These are phyloP conservation scores for Megamerina dolium DNA, from an alignment of 2,888 invertebrate genomes.

Conservation along the genomic window DNA sequence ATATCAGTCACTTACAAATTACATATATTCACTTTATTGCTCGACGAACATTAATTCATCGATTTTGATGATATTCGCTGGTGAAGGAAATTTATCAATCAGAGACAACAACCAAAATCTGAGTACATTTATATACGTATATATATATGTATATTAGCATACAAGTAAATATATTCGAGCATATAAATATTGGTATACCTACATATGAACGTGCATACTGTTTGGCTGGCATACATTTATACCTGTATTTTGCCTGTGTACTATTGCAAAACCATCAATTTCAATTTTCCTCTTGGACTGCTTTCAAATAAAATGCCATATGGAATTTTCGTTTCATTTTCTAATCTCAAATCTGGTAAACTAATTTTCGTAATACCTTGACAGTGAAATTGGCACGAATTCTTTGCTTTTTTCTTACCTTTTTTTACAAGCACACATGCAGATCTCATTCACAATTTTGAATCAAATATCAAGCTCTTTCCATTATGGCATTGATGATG, in stretches of 20 bases:
- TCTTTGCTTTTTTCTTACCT: constrained; percentile 5
- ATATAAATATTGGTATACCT: too few species aligned
- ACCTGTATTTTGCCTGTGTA: background rate
- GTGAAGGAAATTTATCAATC: too few species aligned
- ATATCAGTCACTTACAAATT: too few species aligned
- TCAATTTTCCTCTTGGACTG: constrained; percentile 38
- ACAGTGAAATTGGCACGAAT: constrained; percentile 43
- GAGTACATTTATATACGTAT: too few species aligned
- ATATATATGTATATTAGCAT: too few species aligned
- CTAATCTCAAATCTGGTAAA: constrained; percentile 37
- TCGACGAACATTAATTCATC: too few species aligned
- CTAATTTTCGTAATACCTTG: constrained; percentile 47
- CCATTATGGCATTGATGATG: constrained; percentile 1
- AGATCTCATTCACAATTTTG: background rate
- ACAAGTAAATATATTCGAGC: too few species aligned
- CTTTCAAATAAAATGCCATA: constrained; percentile 25
- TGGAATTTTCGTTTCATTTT: constrained; percentile 25
- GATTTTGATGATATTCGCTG: too few species aligned
- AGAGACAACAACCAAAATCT: too few species aligned
- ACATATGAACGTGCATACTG: too few species aligned
- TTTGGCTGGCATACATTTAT: too few species aligned
- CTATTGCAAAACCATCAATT: constrained; percentile 35
- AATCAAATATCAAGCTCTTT: background rate
- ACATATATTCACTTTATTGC: too few species aligned
- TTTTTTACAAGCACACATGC: constrained; percentile 2